Base-by-base conservation (phyloP, 2,113 vertebrate species). In the Donacobius atricapilla region DNA sequence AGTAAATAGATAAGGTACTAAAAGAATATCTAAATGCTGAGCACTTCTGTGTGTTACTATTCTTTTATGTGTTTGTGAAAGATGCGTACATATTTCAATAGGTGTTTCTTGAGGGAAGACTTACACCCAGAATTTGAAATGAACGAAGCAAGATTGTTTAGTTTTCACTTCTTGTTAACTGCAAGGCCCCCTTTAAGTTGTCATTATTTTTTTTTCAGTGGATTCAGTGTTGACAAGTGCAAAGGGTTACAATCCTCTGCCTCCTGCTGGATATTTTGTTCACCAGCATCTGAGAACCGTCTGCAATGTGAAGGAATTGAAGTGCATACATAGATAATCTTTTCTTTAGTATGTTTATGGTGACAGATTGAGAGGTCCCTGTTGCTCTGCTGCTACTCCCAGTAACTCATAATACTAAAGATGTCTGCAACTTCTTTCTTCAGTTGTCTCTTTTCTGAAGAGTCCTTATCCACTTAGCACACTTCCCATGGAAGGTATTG, bases 261-360 rank as follows among this genome's bases (percentile, higher is more conserved):
- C 69, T 93, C 92, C 84, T 89, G 64, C 87, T 93, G 81, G 69
- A 35, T 70, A 63, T 80, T 80, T 73, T 83, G 20, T 70, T 94
- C 47, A 25, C 28, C 75, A 81, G 42, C 54, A 20, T 77, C 45
- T 73, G 54, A 87, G 66, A 83, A 76, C 33, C 0, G 2, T 17
- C 85, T 76, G 28, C 44, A 65, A 3, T 4, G 7, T 56, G 60
- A 80, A 87, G 47, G 60, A 87, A 50, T 35, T 82, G 50, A 78
- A 70, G 72, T 70, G 10, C 7, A 35, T 85, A 39, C 61, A 33
- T 20, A 21, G 24, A 48, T 83, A 45, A 90, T 75, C 7, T 78
- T 87, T 93, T 63, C 56, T 69, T 13, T 51, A 51, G 33, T 9
- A 35, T 6, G 2, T 27, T 15, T 78, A 53, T 71, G 44, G 48